Evolutionary conservation across 2,113 vertebrate genomes (phyloP).

Genomic region (Zosterops lateralis): DNA sequence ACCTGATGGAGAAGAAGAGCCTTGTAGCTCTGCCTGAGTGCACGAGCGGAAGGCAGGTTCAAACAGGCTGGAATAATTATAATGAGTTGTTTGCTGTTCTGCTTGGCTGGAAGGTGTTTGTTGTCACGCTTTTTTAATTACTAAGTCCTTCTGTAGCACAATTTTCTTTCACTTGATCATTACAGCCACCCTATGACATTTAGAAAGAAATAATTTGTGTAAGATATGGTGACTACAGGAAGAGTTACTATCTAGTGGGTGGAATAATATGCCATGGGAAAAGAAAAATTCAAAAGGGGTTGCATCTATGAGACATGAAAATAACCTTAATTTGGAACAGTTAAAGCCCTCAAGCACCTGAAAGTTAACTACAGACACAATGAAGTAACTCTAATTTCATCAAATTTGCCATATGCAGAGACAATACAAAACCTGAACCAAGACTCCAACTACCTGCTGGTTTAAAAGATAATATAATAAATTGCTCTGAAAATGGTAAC

Average conservation of each 20-base stretch:
- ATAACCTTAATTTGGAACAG: background rate
- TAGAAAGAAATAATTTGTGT: background rate
- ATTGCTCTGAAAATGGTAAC: background rate
- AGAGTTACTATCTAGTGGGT: background rate
- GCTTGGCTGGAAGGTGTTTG: conserved; percentile 52
- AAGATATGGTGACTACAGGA: background rate
- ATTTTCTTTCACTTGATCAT: conserved; percentile 30
- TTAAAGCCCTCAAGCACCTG: background rate
- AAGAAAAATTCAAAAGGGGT: background rate
- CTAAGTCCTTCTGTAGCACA: conserved; percentile 31
- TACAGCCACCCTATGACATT: conserved; percentile 4
- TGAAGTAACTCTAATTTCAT: background rate
- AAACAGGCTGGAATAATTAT: conserved; percentile 41
- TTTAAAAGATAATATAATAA: background rate
- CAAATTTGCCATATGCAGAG: background rate
- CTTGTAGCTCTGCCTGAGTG: background rate
- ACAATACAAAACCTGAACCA: background rate
- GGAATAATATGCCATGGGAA: background rate
- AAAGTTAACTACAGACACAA: background rate
- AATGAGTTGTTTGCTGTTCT: conserved; percentile 60
- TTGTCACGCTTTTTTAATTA: conserved; percentile 48
- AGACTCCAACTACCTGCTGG: background rate
- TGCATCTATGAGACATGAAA: background rate
- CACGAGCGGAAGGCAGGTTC: background rate
- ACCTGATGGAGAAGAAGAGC: conserved; percentile 10